phyloP scores from a whole-genome alignment of 2,113 vertebrate species.

The Channa argus region DNA sequence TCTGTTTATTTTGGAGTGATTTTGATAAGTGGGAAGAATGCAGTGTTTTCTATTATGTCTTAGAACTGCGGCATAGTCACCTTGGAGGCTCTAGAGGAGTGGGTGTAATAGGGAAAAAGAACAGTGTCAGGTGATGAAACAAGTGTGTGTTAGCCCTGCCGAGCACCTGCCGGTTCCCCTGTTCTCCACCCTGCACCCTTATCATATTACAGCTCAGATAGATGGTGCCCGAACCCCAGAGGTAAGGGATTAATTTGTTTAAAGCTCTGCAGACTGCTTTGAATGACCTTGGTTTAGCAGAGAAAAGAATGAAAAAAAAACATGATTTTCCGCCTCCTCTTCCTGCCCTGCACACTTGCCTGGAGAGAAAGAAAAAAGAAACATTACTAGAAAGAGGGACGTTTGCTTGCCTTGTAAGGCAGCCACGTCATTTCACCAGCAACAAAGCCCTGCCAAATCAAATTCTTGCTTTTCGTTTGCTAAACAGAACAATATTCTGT shows the following conservation, averaged over 20 bases:
- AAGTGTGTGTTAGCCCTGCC: constrained; percentile 53
- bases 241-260: constrained; percentile 82
- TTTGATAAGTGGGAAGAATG: constrained; percentile 54
- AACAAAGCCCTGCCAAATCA: background rate
- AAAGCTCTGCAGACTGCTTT: constrained; percentile 71
- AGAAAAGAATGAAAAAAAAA: background rate
- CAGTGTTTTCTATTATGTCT: constrained; percentile 43
- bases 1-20: constrained; percentile 53
- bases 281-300: constrained; percentile 72
- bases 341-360: constrained; percentile 31
- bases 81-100: constrained; percentile 42
- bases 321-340: constrained; percentile 27
- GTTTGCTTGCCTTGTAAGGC: background rate
- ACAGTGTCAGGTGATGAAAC: constrained; percentile 70
- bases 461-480: constrained; percentile 3
- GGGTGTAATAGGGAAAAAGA: constrained; percentile 56
- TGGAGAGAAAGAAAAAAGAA: constrained; percentile 51
- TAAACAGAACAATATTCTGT: constrained; percentile 14
- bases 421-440: constrained; percentile 6
- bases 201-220: constrained; percentile 78
- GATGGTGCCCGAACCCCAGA: constrained; percentile 72
- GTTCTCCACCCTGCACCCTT: constrained; percentile 67
- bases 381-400: constrained; percentile 16
- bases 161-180: constrained; percentile 62
- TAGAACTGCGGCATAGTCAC: constrained; percentile 47